phyloP scores from a whole-genome alignment of 2,113 vertebrate genomes.

The Rattus norvegicus region GRCr8 NC_086037.1:30988501-30989000 shows the following conservation, averaged over 20 bases:
- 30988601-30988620: background rate
- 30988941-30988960: background rate
- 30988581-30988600: background rate
- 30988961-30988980: background rate
- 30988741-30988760: background rate
- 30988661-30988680: background rate
- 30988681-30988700: background rate
- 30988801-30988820: background rate
- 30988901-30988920: background rate
- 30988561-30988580: background rate
- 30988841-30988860: background rate
- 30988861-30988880: too few species aligned
- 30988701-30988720: too few species aligned
- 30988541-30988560: background rate
- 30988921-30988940: background rate
- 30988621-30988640: rapidly evolving
- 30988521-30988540: background rate
- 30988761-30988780: background rate
- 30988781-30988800: background rate
- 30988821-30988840: background rate
- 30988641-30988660: background rate
- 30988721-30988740: background rate
- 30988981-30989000: background rate
- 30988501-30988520: background rate
- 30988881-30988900: rapidly evolving